Evolutionary conservation across 2,888 invertebrate genomes (phyloP), one percentile per base, ranked within the genome.

Genomic region (Parnassius glacialis): DNA sequence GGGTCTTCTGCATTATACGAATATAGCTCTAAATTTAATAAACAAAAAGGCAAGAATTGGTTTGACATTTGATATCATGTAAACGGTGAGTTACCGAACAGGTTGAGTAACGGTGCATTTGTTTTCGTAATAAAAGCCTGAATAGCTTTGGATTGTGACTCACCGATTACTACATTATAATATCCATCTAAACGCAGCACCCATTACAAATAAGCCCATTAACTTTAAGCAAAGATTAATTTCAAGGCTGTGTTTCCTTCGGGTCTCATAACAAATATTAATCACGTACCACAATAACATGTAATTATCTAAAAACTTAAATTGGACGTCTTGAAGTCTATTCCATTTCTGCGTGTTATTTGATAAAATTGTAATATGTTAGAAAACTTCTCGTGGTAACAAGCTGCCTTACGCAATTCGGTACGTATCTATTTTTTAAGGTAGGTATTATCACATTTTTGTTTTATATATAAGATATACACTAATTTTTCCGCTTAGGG

Each of bases 161-260:
- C 85, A 85, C 83, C 80, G 81, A 85, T 87, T 84, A 85, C 84
- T 74, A 78, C 82, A 80, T 86, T 83, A 85, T 81, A 84, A 85
- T 81, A 84, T 84, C 77, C 84, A 82, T 85, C 81, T 81, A 80
- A 80, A 84, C 84, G 83, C 84, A 89, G 85, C 87, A 76, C 78
- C 76, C 71, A 75, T 87, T 87, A 90, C 87, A 88, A 90, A 88
- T 90, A 85, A 81, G 66, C 69, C 83, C 84, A 87, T 90, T 89
- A 89, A 84, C 71, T 85, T 83, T 83, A 88, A 88, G 87, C 88
- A 85, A 89, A 83, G 89, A 90, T 88, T 87, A 85, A 89, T 88
- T 81, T 67, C 81, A 71, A 70, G 75, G 74, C 76, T 71, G 70
- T 65, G 59, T 61, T 64, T 59, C 63, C 57, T 63, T 65, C 54